Conservation (phyloP, 2,113 vertebrate species). For the Mormyrus iriodes region DNA sequence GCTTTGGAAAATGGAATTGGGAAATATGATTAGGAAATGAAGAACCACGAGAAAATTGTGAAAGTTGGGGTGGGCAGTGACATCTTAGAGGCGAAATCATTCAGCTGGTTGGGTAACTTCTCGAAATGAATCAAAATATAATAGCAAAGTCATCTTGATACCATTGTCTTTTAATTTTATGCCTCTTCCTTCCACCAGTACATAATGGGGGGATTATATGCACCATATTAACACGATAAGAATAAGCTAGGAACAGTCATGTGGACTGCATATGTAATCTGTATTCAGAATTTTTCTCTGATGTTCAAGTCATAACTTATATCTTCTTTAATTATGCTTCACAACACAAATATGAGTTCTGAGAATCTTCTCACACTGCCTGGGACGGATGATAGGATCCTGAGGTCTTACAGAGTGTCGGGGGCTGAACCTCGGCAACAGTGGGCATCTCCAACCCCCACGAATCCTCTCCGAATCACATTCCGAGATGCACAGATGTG, state of each 20-base stretch:
- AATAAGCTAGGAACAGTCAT: background rate
- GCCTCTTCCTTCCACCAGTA: background rate
- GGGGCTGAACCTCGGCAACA: background rate
- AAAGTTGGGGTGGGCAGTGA: background rate
- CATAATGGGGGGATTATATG: background rate
- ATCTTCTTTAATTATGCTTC: background rate
- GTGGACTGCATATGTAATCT: background rate
- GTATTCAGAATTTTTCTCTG: background rate
- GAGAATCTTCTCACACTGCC: background rate
- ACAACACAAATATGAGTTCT: background rate
- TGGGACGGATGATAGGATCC: background rate
- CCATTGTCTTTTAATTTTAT: background rate
- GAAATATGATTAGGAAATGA: slow-evolving; percentile 8
- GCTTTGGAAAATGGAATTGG: background rate
- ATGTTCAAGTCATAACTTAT: background rate
- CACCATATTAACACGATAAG: background rate
- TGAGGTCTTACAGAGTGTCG: background rate
- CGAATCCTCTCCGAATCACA: too few species aligned
- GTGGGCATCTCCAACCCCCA: background rate
- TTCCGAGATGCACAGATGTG: background rate
- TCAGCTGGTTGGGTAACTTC: background rate
- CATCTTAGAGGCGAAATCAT: background rate
- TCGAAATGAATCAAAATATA: background rate
- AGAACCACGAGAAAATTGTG: background rate
- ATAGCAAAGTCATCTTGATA: background rate